Evolutionary conservation across 2,797 vertebrate species (phyloP).

Genomic region (Semotilus atromaculatus): DNA sequence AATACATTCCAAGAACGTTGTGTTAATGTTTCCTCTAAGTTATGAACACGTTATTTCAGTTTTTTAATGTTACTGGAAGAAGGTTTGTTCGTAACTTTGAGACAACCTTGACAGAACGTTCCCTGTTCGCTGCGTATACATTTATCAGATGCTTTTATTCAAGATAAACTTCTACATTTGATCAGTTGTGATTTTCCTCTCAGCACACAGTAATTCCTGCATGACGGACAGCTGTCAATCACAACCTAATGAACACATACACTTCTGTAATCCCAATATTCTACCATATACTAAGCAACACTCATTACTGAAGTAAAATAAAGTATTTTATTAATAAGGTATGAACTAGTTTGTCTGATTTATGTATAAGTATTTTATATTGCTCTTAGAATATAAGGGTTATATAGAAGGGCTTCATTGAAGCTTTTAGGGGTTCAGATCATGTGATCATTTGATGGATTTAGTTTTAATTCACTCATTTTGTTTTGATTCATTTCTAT

Average conservation of each 20-base stretch:
- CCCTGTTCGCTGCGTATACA: neutral
- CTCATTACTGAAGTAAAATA: neutral
- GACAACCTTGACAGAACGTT: neutral
- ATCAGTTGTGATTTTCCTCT: neutral
- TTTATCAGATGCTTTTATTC: neutral
- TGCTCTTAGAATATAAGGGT: no score
- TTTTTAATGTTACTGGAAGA: neutral
- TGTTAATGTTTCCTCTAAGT: neutral
- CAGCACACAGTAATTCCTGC: neutral
- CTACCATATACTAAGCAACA: neutral
- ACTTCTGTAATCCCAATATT: neutral
- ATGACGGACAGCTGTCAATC: neutral
- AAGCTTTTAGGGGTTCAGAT: neutral
- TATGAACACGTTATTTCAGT: neutral
- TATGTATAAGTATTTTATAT: neutral
- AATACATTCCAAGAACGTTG: neutral
- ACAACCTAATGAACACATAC: neutral
- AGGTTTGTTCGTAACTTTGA: no score
- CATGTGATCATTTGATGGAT: neutral
- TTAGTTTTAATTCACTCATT: neutral
- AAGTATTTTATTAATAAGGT: neutral
- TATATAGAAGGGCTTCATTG: no score
- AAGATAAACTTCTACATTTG: neutral
- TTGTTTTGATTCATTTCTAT: neutral
- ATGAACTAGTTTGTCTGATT: neutral